A percentile compares a stretch with the other conserved stretches of the same genome.
Conservation (phyloP, 2,888 invertebrate species). For the Anthophora plumipes region DNA sequence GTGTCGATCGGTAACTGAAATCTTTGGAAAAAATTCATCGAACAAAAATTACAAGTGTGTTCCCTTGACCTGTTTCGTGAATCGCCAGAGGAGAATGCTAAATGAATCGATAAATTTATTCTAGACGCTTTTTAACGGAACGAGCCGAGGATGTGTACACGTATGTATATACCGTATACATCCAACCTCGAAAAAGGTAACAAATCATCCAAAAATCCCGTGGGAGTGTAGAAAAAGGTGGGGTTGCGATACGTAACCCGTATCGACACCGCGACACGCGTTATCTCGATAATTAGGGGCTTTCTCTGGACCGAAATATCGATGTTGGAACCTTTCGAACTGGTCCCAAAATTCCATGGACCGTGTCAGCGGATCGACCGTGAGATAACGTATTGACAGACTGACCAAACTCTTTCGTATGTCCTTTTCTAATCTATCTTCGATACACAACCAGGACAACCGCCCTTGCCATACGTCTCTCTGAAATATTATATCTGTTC, state of each 20-base stretch:
- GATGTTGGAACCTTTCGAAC: conserved; percentile 72
- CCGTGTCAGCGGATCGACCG: conserved; percentile 72
- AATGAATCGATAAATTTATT: conserved; percentile 4
- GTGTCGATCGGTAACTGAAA: conserved; percentile 55
- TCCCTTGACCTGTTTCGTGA: conserved; percentile 20
- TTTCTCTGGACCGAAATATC: conserved; percentile 72
- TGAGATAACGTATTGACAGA: conserved; percentile 73
- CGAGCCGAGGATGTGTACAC: too few species aligned
- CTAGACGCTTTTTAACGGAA: background rate
- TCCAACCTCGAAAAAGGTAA: background rate
- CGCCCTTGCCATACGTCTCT: conserved; percentile 26
- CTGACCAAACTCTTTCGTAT: conserved; percentile 42
- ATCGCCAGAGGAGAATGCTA: background rate
- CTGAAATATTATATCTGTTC: conserved; percentile 24
- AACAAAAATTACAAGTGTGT: conserved; percentile 11
- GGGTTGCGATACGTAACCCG: conserved; percentile 71
- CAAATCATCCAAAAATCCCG: conserved; percentile 56
- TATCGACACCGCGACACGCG: conserved; percentile 76
- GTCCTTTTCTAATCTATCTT: conserved; percentile 62
- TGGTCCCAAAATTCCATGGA: conserved; percentile 73
- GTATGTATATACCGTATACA: too few species aligned
- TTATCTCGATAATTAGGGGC: conserved; percentile 79
- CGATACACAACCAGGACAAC: conserved; percentile 29
- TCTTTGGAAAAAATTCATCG: conserved; percentile 34
- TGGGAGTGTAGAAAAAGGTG: conserved; percentile 68